Evolutionary conservation across 2,888 invertebrate species (phyloP).

Genomic region (Lutraria lutraria): DNA sequence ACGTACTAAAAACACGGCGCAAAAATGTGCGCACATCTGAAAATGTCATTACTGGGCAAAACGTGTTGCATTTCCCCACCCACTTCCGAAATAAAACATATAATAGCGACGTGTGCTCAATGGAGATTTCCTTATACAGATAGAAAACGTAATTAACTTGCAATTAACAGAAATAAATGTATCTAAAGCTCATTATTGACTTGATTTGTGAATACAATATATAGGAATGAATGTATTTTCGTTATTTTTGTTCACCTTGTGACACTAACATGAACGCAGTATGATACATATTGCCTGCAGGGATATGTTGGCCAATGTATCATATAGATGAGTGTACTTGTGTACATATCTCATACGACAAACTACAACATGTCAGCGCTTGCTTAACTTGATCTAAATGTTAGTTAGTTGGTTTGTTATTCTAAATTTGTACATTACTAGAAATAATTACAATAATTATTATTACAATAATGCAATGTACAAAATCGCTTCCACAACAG

Average conservation of each 20-base stretch:
- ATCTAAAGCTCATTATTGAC: neutral
- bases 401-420: neutral
- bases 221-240: neutral
- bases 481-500: no score
- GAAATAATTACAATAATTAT: no score
- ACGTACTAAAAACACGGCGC: neutral
- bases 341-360: neutral
- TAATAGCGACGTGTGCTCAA: neutral
- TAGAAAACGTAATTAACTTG: neutral
- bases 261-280: no score
- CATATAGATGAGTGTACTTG: neutral
- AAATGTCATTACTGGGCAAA: neutral
- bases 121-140: constrained; percentile 3
- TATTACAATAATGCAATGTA: no score
- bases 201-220: neutral
- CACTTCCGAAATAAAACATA: neutral
- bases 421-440: no score
- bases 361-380: neutral
- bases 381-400: neutral
- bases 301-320: neutral
- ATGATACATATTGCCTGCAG: neutral
- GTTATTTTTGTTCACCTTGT: no score
- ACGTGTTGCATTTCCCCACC: constrained; percentile 1
- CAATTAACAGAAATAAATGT: constrained; percentile 1
- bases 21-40: neutral